Conservation (phyloP, 2,888 invertebrate species). For the Hirtodrosophila histrioides region DNA sequence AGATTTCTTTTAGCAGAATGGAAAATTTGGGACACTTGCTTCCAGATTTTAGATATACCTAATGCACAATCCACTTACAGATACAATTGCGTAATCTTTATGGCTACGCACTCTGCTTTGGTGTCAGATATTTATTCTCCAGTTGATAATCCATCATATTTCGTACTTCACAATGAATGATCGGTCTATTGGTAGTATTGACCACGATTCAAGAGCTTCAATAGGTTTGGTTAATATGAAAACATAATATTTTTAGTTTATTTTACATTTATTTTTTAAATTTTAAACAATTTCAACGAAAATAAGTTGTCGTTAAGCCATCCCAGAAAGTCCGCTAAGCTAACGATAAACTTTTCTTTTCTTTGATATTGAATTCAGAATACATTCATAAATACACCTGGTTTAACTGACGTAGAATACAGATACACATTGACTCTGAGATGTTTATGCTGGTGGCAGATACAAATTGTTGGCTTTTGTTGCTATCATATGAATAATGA, state of each 20-base stretch:
- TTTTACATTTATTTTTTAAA: constrained; percentile 43
- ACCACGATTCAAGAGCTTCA: no score
- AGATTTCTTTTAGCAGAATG: no score
- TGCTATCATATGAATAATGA: constrained; percentile 27
- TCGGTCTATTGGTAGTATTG: no score
- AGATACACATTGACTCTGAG: constrained; percentile 29
- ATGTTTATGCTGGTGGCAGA: constrained; percentile 21
- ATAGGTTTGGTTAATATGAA: not conserved
- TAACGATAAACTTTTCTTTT: constrained; percentile 15
- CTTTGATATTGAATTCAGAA: constrained; percentile 19
- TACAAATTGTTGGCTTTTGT: constrained; percentile 27
- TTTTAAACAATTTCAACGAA: constrained; percentile 28
- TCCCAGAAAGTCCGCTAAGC: constrained; percentile 21
- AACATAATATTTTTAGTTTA: constrained; percentile 20
- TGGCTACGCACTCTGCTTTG: no score
- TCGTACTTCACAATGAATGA: no score
- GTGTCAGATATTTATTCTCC: no score
- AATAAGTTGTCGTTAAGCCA: constrained; percentile 22
- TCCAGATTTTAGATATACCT: no score
- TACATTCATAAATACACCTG: constrained; percentile 33
- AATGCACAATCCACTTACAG: no score
- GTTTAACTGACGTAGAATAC: constrained; percentile 12
- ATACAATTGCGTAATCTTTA: no score
- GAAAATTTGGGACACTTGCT: no score
- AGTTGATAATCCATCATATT: no score